Percentiles rank a stretch among this genome's conserved stretches.
Conservation (phyloP, 2,888 invertebrate species). For the Dryocosmus kuriphilus region DNA sequence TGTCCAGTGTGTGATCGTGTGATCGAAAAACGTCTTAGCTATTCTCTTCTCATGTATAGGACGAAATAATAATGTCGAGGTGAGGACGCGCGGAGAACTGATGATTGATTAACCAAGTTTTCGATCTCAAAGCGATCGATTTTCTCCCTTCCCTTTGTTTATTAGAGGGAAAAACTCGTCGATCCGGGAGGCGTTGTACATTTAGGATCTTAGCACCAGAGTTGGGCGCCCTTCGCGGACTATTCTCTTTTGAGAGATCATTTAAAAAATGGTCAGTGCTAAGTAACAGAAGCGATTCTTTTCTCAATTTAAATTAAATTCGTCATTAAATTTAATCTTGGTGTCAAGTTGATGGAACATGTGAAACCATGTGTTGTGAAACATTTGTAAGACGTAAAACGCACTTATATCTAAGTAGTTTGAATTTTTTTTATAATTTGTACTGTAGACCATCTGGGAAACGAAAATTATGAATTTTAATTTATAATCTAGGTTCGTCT, state of each 20-base stretch:
- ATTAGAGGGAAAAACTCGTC: conserved; percentile 2
- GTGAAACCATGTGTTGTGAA: neutral
- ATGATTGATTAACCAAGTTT: conserved; percentile 4
- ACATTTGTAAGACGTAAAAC: neutral
- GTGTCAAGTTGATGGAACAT: neutral
- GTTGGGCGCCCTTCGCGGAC: neutral
- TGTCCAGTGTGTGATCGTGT: neutral
- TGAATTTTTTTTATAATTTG: neutral
- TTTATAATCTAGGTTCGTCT: neutral
- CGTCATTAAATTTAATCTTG: neutral
- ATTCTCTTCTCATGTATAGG: conserved; percentile 16
- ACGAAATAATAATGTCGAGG: conserved; percentile 6
- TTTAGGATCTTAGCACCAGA: conserved; percentile 7
- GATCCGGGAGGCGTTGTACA: neutral
- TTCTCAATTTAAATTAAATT: neutral
- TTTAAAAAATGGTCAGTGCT: conserved; percentile 14
- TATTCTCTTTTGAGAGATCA: conserved; percentile 3
- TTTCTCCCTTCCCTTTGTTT: neutral
- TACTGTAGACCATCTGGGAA: neutral
- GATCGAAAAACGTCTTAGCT: conserved; percentile 4
- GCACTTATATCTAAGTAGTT: neutral
- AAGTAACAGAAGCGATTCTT: neutral
- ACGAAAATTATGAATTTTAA: neutral
- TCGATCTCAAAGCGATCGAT: conserved; percentile 24
- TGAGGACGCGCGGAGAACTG: conserved; percentile 2